Base-by-base conservation (phyloP, 2,797 vertebrate species). In the Coranthus polyacanthus region DNA sequence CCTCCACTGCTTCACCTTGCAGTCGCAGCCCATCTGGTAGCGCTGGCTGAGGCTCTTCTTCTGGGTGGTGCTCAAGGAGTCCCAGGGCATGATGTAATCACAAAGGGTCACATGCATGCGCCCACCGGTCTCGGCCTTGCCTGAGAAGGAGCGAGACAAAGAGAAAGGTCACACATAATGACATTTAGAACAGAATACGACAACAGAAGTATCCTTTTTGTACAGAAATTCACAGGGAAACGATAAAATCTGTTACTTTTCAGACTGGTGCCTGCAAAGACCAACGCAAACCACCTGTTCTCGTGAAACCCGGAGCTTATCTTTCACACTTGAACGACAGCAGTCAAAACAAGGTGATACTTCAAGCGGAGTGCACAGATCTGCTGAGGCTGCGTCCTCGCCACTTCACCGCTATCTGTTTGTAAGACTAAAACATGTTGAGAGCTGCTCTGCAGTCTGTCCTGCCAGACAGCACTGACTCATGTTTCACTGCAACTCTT, bases 1-100 rank as follows among this genome's bases (percentile, higher is more conserved):
- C n/a, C n/a, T n/a, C n/a, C n/a, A n/a, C n/a, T n/a, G n/a, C n/a
- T n/a, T n/a, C 86, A 98, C 98, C 97, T 99, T 99, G 94, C 98
- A 99, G 68, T 97, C 96, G 0, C 98, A 99, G 90, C 97, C 97
- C 97, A 97, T 98, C 95, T 99, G 94, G 92, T 99, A 99, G 85
- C 97, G 95, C 92, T 98, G 97, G 89, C 93, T 99, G 45, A 99
- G 94, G 84, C 97, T 98, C 90, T 99, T 99, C 94, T 98, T 99
- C 92, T 99, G 98, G 50, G 97, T 98, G 37, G 93, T 84, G 72
- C 94, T 99, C 90, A 98, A 93, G 18, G 95, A 95, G 82, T 98
- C 98, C 98, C 98, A 99, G 82, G 91, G 95, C 90, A 95, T 92
- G 18, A 99, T 97, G 93, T 98, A 96, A 89, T 99, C 97, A 56